Evolutionary conservation across 2,113 vertebrate genomes (phyloP).

Genomic region (Hippotragus niger): DNA sequence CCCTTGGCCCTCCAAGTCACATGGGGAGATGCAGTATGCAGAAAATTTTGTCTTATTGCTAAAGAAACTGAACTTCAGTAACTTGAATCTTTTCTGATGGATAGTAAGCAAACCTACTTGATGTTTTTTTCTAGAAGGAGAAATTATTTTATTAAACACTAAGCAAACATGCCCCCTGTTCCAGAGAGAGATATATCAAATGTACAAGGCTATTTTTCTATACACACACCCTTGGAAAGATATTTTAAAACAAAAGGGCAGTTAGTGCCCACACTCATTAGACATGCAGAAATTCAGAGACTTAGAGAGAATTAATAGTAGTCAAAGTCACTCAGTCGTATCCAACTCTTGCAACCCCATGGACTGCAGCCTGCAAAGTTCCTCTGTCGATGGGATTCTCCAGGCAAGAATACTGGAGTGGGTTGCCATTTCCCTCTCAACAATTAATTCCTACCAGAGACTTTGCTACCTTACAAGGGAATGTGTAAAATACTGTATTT

Average conservation of each 20-base stretch:
- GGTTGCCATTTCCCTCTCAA: neutral
- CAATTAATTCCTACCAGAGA: neutral
- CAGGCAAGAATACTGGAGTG: too few relatives aligned
- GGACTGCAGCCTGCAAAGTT: too few relatives aligned
- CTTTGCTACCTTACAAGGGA: neutral
- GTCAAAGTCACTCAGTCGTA: too few relatives aligned
- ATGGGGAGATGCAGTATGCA: neutral
- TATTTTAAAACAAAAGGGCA: neutral
- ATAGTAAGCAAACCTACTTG: neutral
- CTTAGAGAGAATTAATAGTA: neutral
- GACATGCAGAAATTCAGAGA: neutral
- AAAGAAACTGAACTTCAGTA: neutral
- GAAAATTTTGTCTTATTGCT: neutral
- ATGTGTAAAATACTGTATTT: neutral
- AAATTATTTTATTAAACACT: neutral
- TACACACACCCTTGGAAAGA: neutral
- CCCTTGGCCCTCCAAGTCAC: neutral
- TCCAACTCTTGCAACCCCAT: too few relatives aligned
- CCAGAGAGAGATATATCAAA: neutral
- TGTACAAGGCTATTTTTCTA: neutral
- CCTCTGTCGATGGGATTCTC: too few relatives aligned
- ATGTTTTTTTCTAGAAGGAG: neutral
- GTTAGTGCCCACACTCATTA: neutral
- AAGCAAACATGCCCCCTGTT: neutral
- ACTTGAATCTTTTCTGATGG: neutral